phyloP scores from a whole-genome alignment of 2,113 vertebrate genomes.

The Ammospiza nelsoni region DNA sequence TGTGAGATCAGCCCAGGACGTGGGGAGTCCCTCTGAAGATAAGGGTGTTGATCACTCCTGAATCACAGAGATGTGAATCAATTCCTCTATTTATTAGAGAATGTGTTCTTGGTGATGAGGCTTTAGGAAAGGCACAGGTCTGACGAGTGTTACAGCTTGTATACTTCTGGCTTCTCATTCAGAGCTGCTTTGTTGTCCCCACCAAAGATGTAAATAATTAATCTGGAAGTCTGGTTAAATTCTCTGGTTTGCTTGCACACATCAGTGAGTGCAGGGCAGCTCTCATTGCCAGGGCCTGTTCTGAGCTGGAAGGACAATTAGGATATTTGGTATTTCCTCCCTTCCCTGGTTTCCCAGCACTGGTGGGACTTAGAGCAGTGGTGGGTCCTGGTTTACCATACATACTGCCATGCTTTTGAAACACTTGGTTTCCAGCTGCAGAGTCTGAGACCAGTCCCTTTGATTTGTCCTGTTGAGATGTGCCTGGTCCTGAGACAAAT shows the following conservation, averaged over 20 bases:
- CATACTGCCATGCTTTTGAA: neutral
- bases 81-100: neutral
- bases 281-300: neutral
- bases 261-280: neutral
- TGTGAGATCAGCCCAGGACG: neutral
- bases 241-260: neutral
- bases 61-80: neutral
- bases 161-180: neutral
- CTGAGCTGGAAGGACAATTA: neutral
- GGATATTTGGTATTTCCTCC: neutral
- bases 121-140: neutral
- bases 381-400: neutral
- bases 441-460: neutral
- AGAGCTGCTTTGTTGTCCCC: neutral
- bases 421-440: neutral
- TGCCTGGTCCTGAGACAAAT: neutral
- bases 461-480: neutral
- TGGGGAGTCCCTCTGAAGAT: neutral
- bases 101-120: neutral
- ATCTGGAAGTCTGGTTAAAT: neutral
- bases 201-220: neutral
- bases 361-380: neutral
- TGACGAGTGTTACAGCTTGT: neutral
- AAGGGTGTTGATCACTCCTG: neutral
- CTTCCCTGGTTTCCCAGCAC: neutral